Base-by-base conservation (phyloP, 2,888 invertebrate species). In the Cynaeus angustus region DNA sequence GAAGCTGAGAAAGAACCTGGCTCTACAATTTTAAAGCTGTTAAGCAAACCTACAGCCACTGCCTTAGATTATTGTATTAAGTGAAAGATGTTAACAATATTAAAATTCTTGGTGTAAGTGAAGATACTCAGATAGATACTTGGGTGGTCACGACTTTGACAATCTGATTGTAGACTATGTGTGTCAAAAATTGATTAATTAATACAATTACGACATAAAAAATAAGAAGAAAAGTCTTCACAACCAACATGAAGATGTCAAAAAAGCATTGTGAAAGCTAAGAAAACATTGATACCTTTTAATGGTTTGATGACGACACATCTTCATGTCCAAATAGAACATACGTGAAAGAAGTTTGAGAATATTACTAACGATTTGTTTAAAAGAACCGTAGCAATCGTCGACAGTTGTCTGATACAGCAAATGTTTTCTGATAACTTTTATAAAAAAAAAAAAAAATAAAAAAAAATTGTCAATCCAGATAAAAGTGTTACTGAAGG, bases 141-240 rank as follows among this genome's bases (percentile, higher is more conserved):
- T 81, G 28, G 80, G 80, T 2, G 80, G 80, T 0, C 67, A 74
- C 41, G 79, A 81, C 70, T 72, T 79, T 10, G 78, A 78, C 55
- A 61, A 69, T 33, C 71, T 73, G 8, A 21, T 79, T 13, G 33
- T 74, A 9, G 61, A 75, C 7, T 59, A 77, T 46, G 58, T 75
- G 37, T 68, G 56, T 6, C 38, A 68, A 14, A 41, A 66, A 41
- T 56, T 75, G 14, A 21, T 67, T 21, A 50, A 70, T 14, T 61
- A n/a, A 7, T 28, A 50, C 48, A 7, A 75, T 48, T 61, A 74
- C 53, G 50, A 58, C 41, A 26, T 13, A 12, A 56, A 26, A 13
- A 7, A 1, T 28, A 12, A 66, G 3, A n/a, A n/a, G 41, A n/a
- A 41, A 1, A 12, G 6, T 13, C 12, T 41, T 77, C 8, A 46